Evolutionary conservation across 1,140 invertebrate genomes (phyloP).

Genomic region (Sycobia sp.): DNA sequence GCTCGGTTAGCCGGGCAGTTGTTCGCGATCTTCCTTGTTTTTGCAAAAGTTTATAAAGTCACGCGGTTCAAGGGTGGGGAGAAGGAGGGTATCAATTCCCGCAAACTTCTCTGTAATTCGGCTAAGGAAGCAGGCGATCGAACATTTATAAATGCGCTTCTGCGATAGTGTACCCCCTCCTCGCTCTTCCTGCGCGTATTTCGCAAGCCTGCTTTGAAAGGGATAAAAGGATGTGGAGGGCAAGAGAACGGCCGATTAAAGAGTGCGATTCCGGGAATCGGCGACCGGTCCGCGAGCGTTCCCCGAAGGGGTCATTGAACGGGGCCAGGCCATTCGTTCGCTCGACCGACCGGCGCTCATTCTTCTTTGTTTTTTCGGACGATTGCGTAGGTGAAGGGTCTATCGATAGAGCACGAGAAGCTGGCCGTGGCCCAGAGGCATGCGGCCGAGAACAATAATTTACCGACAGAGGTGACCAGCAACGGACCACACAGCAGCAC

Average conservation of each 20-base stretch:
- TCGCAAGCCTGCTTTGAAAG: not conserved
- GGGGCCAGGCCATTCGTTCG: too few species aligned
- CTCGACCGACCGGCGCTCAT: not conserved
- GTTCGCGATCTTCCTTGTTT: too few species aligned
- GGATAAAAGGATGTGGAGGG: not conserved
- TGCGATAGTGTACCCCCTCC: too few species aligned
- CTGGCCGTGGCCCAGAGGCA: slow-evolving; percentile 72
- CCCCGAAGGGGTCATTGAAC: slow-evolving; percentile 9
- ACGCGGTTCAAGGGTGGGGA: not conserved
- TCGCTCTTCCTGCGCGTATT: too few species aligned
- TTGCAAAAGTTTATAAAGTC: not conserved
- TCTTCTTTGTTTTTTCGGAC: slow-evolving; percentile 11
- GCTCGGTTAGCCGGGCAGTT: too few species aligned
- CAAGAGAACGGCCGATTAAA: not conserved
- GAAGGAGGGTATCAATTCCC: not conserved
- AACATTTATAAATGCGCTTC: too few species aligned
- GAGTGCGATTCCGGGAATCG: not conserved
- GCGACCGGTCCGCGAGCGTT: not conserved
- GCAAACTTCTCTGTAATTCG: too few species aligned
- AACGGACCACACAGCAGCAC: slow-evolving; percentile 40
- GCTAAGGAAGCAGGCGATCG: too few species aligned
- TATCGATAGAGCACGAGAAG: slow-evolving; percentile 79
- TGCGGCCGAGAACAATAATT: slow-evolving; percentile 55
- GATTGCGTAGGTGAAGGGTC: slow-evolving; percentile 71
- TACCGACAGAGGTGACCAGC: slow-evolving; percentile 41